Conservation (phyloP, 2,113 vertebrate species). For the Nesogale talazaci region DNA sequence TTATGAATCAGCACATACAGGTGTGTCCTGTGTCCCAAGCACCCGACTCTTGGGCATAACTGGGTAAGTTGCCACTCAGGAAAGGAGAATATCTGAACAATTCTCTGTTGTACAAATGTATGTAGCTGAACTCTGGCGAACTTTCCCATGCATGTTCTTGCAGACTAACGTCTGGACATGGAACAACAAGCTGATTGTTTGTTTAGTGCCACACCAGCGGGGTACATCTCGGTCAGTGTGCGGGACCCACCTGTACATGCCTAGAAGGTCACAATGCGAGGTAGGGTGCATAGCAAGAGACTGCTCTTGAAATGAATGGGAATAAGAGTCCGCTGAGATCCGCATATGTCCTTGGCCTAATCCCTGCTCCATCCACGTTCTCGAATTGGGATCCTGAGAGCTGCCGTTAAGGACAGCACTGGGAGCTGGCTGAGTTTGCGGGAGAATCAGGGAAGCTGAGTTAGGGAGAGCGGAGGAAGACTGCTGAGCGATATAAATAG, state of each 20-base stretch:
- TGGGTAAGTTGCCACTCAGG: background rate
- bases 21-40: background rate
- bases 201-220: rapidly evolving
- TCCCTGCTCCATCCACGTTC: background rate
- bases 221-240: background rate
- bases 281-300: too few relatives aligned
- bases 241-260: background rate
- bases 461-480: background rate
- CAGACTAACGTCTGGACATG: background rate
- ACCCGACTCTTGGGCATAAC: background rate
- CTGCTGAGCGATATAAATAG: background rate
- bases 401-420: background rate
- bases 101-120: background rate
- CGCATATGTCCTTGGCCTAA: background rate
- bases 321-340: background rate
- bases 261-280: background rate
- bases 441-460: background rate
- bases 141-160: background rate
- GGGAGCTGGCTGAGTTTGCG: background rate
- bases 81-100: background rate
- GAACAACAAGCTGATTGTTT: too few relatives aligned
- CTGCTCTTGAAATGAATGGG: background rate
- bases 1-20: background rate
- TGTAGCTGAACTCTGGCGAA: background rate
- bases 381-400: background rate